Percentiles rank a stretch among this genome's conserved stretches.
phyloP scores from a whole-genome alignment of 2,888 invertebrate species.

The Argyresthia albistria region DNA sequence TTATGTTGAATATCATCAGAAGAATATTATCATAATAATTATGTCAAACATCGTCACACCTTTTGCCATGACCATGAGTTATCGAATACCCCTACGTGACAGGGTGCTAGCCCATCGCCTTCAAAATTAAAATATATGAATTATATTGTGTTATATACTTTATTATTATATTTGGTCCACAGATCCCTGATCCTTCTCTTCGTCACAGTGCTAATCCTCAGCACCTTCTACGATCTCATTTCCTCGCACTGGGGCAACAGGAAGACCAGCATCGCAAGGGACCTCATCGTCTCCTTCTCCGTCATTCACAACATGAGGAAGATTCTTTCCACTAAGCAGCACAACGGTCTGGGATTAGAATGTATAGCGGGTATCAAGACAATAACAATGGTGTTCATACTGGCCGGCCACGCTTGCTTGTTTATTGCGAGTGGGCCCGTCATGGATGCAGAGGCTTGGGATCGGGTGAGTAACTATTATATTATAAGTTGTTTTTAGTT shows the following conservation, averaged over 20 bases:
- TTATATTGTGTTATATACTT: no score
- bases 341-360: constrained; percentile 74
- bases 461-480: constrained; percentile 53
- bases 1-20: no score
- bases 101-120: no score
- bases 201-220: constrained; percentile 44
- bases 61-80: no score
- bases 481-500: not conserved
- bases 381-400: constrained; percentile 77
- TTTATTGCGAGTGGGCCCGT: constrained; percentile 79
- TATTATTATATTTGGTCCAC: constrained; percentile 11
- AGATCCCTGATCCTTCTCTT: constrained; percentile 63
- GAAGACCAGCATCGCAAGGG: constrained; percentile 32
- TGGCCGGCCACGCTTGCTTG: constrained; percentile 76
- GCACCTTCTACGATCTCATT: constrained; percentile 62
- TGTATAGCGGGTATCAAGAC: constrained; percentile 78
- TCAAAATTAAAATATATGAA: no score
- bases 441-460: constrained; percentile 75
- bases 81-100: no score
- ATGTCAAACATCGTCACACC: no score
- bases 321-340: constrained; percentile 68
- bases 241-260: constrained; percentile 31
- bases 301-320: constrained; percentile 72
- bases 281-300: constrained; percentile 68
- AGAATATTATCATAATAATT: no score